phyloP scores from a whole-genome alignment of 2,888 invertebrate genomes.

The Ferdinandea cuprea region DNA sequence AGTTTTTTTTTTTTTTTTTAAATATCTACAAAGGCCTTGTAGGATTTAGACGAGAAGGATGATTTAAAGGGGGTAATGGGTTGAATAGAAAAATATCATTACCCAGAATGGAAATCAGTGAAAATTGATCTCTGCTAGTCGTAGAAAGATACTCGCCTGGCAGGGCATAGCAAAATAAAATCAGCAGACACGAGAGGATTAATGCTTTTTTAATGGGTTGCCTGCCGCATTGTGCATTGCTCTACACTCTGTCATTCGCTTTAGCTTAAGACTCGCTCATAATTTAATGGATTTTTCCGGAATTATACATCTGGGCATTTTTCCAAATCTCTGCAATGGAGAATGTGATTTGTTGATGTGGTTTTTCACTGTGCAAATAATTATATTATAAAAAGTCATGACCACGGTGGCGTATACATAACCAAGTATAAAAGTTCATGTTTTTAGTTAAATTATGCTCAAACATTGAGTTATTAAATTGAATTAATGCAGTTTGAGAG shows the following conservation, averaged over 20 bases:
- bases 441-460: background rate
- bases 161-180: slow-evolving; percentile 30
- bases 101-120: background rate
- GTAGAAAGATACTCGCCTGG: background rate
- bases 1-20: background rate
- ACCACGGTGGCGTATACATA: slow-evolving; percentile 12
- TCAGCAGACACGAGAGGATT: slow-evolving; percentile 25
- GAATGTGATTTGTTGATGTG: slow-evolving; percentile 39
- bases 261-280: background rate
- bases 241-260: background rate
- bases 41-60: background rate
- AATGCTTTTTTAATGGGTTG: slow-evolving; percentile 53
- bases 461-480: background rate
- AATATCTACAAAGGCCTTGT: background rate
- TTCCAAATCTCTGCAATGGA: slow-evolving; percentile 42
- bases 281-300: slow-evolving; percentile 39
- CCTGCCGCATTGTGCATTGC: slow-evolving; percentile 5
- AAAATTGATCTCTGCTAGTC: slow-evolving; percentile 3
- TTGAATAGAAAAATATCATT: background rate
- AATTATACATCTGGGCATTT: slow-evolving; percentile 27
- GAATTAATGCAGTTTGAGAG: background rate
- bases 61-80: background rate
- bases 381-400: slow-evolving; percentile 1
- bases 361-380: slow-evolving; percentile 16
- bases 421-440: background rate